Base-by-base conservation (phyloP, 2,888 invertebrate genomes). In the Muscina levida region DNA sequence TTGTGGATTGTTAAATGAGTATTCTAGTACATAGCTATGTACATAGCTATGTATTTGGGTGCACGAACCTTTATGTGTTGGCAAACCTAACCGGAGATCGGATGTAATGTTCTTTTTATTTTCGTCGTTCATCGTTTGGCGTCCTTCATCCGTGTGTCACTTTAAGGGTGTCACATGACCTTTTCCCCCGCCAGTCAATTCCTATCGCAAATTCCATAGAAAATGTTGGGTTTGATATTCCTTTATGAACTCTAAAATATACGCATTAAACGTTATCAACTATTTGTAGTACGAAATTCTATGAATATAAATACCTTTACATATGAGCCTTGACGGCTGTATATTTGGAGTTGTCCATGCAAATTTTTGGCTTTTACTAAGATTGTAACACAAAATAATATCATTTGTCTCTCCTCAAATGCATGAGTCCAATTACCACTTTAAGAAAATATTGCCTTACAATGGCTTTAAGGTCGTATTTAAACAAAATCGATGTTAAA, bases 81-180 rank as follows among this genome's bases (percentile, higher is more conserved):
- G 37, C 65, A 44, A 62, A 31, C 77, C 73, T 67, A 74, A 71
- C 24, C 73, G 80, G 73, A 77, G 71, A 71, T 15, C 73, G 80
- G 73, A 77, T 74, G 71, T 73, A 67, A 74, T 53, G 46, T 67
- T 70, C 65, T 66, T 62, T 57, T 56, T 71, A 42, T 68, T 65
- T 62, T 62, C 31, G n/a, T n/a, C 37, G 13, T 39, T 59, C 19
- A 42, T 62, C 19, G 22, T 62, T 62, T 42, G 62, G 17, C 22
- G 62, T 22, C 62, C 42, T 62, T 62, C 65, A 57, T 51, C 31
- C 62, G 39, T 37, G 67, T 13, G 51, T 39, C 26, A 51, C 67
- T 39, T 53, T 51, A n/a, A 24, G 8, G 15, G 26, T 8, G 1
- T 2, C 13, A 24, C 1, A 24, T 13, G 39, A 62, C 15, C 15